These are phyloP conservation scores for Gobius niger DNA, from an alignment of 2,113 vertebrate species.

Conservation along the genomic window DNA sequence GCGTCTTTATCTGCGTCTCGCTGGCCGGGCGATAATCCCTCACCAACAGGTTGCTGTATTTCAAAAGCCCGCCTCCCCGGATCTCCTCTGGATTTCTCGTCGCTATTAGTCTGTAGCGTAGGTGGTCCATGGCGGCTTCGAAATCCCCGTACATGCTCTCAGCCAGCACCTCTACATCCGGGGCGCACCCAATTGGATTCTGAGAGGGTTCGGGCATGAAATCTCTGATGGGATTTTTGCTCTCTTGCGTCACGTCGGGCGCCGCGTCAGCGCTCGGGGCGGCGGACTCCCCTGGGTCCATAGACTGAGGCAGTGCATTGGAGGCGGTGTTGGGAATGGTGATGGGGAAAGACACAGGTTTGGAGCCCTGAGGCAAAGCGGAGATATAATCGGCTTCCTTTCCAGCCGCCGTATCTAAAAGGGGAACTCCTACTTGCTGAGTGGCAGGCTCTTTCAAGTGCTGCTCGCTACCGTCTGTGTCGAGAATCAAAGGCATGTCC, in stretches of 20 bases:
- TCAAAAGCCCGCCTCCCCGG: slow-evolving; percentile 92
- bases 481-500: slow-evolving; percentile 53
- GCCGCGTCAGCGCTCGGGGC: slow-evolving; percentile 28
- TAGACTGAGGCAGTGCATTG: slow-evolving; percentile 40
- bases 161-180: slow-evolving; percentile 80
- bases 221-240: slow-evolving; percentile 37
- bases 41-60: slow-evolving; percentile 94
- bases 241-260: slow-evolving; percentile 40
- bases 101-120: slow-evolving; percentile 87
- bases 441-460: slow-evolving; percentile 40
- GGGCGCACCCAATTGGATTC: slow-evolving; percentile 47
- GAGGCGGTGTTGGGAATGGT: slow-evolving; percentile 54
- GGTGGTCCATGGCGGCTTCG: slow-evolving; percentile 88
- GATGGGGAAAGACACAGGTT: slow-evolving; percentile 66
- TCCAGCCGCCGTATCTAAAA: slow-evolving; percentile 46
- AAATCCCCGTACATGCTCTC: slow-evolving; percentile 98
- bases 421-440: slow-evolving; percentile 38
- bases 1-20: slow-evolving; percentile 88
- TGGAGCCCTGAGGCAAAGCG: slow-evolving; percentile 42
- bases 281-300: slow-evolving; percentile 24
- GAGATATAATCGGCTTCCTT: slow-evolving; percentile 45
- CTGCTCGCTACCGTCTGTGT: slow-evolving; percentile 42
- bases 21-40: slow-evolving; percentile 89
- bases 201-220: slow-evolving; percentile 34
- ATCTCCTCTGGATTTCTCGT: slow-evolving; percentile 95